A percentile compares a stretch with the other conserved stretches of the same genome.
Evolutionary conservation across 2,888 invertebrate genomes (phyloP).

Genomic region (Nudaria mundana): DNA sequence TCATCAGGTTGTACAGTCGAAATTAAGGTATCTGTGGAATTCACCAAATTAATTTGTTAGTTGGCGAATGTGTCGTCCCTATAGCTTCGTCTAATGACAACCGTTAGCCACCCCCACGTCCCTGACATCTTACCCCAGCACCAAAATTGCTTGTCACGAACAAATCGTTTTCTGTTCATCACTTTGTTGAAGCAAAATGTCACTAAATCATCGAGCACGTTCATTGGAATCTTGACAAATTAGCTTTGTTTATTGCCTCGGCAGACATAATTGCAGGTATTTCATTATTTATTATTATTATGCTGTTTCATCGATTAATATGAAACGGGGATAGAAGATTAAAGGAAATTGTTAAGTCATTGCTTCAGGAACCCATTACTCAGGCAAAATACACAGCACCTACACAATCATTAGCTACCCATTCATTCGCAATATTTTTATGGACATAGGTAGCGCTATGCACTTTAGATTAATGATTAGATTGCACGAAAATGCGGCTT

Average conservation of each 20-base stretch:
- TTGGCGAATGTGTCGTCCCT: slow-evolving; percentile 76
- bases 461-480: slow-evolving; percentile 64
- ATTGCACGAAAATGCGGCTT: slow-evolving; percentile 51
- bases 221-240: slow-evolving; percentile 41
- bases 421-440: slow-evolving; percentile 47
- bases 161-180: slow-evolving; percentile 63
- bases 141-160: slow-evolving; percentile 66
- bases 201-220: slow-evolving; percentile 50
- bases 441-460: slow-evolving; percentile 51
- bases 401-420: slow-evolving; percentile 67
- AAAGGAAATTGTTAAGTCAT: slow-evolving; percentile 55
- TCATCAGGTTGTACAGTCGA: slow-evolving; percentile 72
- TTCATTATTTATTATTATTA: slow-evolving; percentile 28
- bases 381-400: slow-evolving; percentile 72
- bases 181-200: slow-evolving; percentile 43
- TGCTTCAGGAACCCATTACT: slow-evolving; percentile 66
- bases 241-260: slow-evolving; percentile 38
- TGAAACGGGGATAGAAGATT: slow-evolving; percentile 16
- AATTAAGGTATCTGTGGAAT: slow-evolving; percentile 53
- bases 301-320: slow-evolving; percentile 23
- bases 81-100: slow-evolving; percentile 70
- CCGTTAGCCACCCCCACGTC: slow-evolving; percentile 55
- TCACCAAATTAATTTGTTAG: slow-evolving; percentile 72
- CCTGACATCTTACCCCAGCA: slow-evolving; percentile 57
- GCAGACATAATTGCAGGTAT: slow-evolving; percentile 31